A percentile compares a stretch with the other conserved stretches of the same genome.
Conservation (phyloP, 92 coral and sea anemone species). For the Diadumene lineata region DNA sequence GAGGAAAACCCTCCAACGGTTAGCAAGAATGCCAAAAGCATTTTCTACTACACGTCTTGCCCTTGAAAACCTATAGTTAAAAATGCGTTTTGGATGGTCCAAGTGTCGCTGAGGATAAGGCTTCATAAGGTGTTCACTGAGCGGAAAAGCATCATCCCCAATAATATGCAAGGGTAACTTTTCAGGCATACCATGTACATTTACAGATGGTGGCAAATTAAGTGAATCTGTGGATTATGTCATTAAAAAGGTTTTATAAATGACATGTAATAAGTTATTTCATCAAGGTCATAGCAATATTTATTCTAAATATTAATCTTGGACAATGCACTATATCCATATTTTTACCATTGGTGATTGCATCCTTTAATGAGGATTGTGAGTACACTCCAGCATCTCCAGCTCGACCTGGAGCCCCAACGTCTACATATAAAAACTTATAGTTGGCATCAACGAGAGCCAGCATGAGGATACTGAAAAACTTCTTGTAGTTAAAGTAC, state of each 20-base stretch:
- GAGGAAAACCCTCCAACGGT: slow-evolving; percentile 40
- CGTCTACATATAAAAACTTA: slow-evolving; percentile 30
- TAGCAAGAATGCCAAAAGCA: slow-evolving; percentile 48
- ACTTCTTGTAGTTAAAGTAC: slow-evolving; percentile 41
- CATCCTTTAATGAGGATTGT: slow-evolving; percentile 34
- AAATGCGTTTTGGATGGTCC: slow-evolving; percentile 26
- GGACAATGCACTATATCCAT: no score
- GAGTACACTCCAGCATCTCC: slow-evolving; percentile 45
- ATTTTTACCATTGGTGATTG: no score
- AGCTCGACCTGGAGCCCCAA: slow-evolving; percentile 37
- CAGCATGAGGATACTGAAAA: slow-evolving; percentile 26
- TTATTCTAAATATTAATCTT: no score
- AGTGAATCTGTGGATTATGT: slow-evolving; percentile 18
- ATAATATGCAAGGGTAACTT: slow-evolving; percentile 44
- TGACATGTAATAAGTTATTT: no score
- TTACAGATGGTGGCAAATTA: slow-evolving; percentile 17
- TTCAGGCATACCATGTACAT: neutral
- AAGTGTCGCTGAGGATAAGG: slow-evolving; percentile 38
- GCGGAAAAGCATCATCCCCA: slow-evolving; percentile 61
- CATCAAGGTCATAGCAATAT: no score
- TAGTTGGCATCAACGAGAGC: slow-evolving; percentile 39
- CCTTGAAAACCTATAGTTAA: slow-evolving; percentile 42
- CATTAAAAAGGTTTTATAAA: no score
- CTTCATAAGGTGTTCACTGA: slow-evolving; percentile 40
- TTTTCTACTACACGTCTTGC: slow-evolving; percentile 48